Evolutionary conservation across 2,797 vertebrate genomes (phyloP).

Genomic region (Serranus cabrilla): DNA sequence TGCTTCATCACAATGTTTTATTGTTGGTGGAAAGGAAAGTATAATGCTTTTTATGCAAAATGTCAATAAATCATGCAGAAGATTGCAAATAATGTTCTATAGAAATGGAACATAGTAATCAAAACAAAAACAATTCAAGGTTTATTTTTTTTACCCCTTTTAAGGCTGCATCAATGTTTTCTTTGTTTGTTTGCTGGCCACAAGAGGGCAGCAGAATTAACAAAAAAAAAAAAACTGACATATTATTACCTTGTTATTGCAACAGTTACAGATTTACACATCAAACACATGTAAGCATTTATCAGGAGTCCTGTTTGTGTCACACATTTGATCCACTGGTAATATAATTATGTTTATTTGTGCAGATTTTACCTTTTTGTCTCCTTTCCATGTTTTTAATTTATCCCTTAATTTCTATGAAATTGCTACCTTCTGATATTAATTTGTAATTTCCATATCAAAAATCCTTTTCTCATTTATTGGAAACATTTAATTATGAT

Average conservation of each 20-base stretch:
- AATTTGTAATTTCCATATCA: conserved; percentile 12
- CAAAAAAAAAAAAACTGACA: not conserved
- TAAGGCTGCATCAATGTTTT: not conserved
- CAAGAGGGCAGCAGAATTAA: not conserved
- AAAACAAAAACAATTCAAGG: too few species aligned
- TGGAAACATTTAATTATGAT: not conserved
- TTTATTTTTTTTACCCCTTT: too few species aligned
- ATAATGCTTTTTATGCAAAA: too few species aligned
- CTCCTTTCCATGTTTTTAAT: not conserved
- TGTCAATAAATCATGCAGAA: too few species aligned
- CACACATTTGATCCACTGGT: not conserved
- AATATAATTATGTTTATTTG: not conserved
- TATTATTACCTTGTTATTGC: not conserved
- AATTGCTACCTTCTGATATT: not conserved
- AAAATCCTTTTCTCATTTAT: conserved; percentile 19
- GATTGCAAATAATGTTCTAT: too few species aligned
- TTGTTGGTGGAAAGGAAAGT: too few species aligned
- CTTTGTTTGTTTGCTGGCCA: not conserved
- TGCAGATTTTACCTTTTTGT: not conserved
- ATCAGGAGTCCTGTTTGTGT: not conserved
- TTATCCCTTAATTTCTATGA: not conserved
- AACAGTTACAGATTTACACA: too few species aligned
- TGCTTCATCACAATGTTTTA: too few species aligned
- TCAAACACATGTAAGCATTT: too few species aligned
- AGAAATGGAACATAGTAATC: too few species aligned